Percentiles rank a stretch among this genome's conserved stretches.
phyloP scores from a whole-genome alignment of 2,113 vertebrate genomes.

The Ceyx melanurus region DNA sequence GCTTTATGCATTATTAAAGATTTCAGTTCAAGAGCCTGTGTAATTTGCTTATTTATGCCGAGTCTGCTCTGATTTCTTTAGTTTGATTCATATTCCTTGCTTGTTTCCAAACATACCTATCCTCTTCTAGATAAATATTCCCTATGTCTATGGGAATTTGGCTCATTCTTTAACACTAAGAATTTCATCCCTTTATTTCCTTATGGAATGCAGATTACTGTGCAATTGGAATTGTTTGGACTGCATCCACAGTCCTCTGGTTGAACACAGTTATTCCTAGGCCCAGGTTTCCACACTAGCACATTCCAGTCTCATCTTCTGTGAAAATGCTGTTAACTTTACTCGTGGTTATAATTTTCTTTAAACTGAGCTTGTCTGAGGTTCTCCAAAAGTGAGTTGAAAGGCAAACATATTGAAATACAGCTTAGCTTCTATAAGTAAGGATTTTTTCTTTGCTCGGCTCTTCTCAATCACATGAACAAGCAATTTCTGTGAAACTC shows the following conservation, averaged over 20 bases:
- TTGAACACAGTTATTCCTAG: not conserved
- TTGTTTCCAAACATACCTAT: not conserved
- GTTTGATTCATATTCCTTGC: not conserved
- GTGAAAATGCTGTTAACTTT: not conserved
- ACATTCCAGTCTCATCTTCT: not conserved
- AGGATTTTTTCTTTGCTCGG: not conserved
- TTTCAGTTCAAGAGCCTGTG: slow-evolving; percentile 36
- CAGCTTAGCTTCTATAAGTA: not conserved
- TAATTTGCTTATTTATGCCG: slow-evolving; percentile 55
- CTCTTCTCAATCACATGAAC: not conserved
- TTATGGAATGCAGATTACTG: not conserved
- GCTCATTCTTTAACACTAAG: not conserved
- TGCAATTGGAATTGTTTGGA: slow-evolving; percentile 5
- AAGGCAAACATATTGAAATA: not conserved
- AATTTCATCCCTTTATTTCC: not conserved
- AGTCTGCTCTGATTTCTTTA: slow-evolving; percentile 21
- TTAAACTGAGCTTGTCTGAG: not conserved
- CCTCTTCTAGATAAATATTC: not conserved
- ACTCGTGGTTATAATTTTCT: not conserved
- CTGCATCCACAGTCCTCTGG: not conserved
- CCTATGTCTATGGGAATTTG: not conserved
- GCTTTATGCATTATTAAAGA: slow-evolving; percentile 59
- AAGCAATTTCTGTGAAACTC: not conserved
- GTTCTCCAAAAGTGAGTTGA: not conserved
- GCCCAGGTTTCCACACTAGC: not conserved